Evolutionary conservation across 92 coral and sea anemone genomes (phyloP), one percentile per base, ranked within the genome.

Genomic region (Bergia sp.): DNA sequence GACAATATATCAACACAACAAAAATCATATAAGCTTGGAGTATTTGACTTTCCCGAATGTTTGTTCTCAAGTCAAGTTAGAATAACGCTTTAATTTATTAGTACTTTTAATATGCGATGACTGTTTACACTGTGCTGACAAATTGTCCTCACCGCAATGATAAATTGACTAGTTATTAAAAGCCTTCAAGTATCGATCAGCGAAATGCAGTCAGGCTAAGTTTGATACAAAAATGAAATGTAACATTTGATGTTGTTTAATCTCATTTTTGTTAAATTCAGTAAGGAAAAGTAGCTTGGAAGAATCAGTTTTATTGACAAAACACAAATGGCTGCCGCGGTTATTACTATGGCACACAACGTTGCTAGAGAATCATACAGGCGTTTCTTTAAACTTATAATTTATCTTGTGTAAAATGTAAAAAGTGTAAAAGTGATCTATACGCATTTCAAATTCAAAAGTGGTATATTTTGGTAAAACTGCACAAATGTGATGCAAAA

Each of bases 91-190:
- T 16, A 77, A 43, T 77, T 53, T 37, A 37, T 80, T 55, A 80
- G 85, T 55, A 80, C 73, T 80, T 80, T 80, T 80, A 80, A 53
- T 80, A 80, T 80, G 11, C 40, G 85, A 7, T 45, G 2, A 37
- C 3, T 80, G 85, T 80, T 57, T 80, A 55, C 85, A 50, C 1
- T 12, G 49, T 38, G 36, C 23, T 37, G 69, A 80, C 44, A 80
- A 55, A 80, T 55, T 76, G 80, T 41, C 49, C 42, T 10, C 11
- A 8, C 29, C 11, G 80, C 49, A 0, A 20, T 76, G 10, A 76
- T 41, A 38, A 37, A 55, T 57, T 39, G 39, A 23, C 64, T 3
- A 50, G 85, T 36, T 38, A 57, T 55, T 57, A 80, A 5, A 53
- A 55, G 13, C 11, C 3, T 29, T 36, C n/a, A 18, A 41, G 29